Evolutionary conservation across 2,113 vertebrate species (phyloP), one percentile per base, ranked within the genome.

Genomic region (Esox niger): DNA sequence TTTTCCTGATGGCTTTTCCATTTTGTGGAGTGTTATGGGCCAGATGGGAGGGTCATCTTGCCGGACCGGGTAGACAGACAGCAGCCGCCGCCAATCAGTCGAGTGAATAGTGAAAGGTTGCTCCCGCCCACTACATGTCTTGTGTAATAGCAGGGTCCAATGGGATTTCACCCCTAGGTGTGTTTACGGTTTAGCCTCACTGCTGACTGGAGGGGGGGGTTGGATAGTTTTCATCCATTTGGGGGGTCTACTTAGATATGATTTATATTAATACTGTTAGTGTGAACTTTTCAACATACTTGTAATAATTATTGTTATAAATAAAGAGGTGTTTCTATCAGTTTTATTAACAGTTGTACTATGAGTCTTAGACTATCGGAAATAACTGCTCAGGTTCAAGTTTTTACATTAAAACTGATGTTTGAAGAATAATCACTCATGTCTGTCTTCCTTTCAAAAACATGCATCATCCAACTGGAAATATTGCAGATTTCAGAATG

Each of bases 171-270:
- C 66, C 26, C 33, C 56, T 10, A 63, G 56, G n/a, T 73, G 73
- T 76, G 79, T 81, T 81, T 77, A 75, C 74, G 79, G 75, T 55
- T 70, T 32, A 64, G 33, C 7, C 56, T 27, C 31, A 35, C 64
- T 74, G 27, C 47, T 58, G 58, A 31, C 46, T 62, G 11, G 35
- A 30, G 31, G 27, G 52, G 27, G 10, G 9, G 4, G 26, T 8
- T 54, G 2, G 6, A 25, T 26, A 66, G n/a, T 25, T 59, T 59
- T n/a, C 65, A 61, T 69, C 38, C 21, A 10, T 64, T 64, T 70
- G 43, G 62, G 26, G 59, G 31, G 47, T 66, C 60, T 33, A 58
- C 61, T 57, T 63, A 35, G n/a, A 56, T 11, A 33, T 56, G 62
- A 69, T 64, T 38, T 20, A 62, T 27, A 55, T 38, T n/a, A n/a